These are phyloP conservation scores for Lepidurus packardi DNA, from an alignment of 1,140 invertebrate genomes.

Conservation along the genomic window DNA sequence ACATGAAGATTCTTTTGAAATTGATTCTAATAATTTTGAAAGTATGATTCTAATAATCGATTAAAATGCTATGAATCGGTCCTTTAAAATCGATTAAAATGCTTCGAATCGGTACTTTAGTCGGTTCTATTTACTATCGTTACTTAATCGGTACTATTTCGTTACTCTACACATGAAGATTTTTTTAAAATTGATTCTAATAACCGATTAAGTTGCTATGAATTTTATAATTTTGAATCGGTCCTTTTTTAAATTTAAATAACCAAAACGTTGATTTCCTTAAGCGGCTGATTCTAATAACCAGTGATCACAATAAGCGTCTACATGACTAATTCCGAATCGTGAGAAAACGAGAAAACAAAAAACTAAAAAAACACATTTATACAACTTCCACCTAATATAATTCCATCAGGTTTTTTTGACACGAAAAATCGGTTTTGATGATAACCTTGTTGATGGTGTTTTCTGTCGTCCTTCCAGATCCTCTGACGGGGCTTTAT, in stretches of 20 bases:
- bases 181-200: too few relatives aligned
- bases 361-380: constrained; percentile 9
- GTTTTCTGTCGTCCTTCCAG: constrained; percentile 33
- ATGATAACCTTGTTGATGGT: constrained; percentile 22
- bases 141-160: too few relatives aligned
- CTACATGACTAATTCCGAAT: neutral
- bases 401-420: neutral
- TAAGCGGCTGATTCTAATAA: neutral
- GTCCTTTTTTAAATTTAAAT: too few relatives aligned
- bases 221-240: neutral
- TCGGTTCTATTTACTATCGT: too few relatives aligned
- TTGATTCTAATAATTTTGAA: too few relatives aligned
- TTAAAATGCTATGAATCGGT: too few relatives aligned
- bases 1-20: too few relatives aligned
- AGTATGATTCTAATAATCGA: too few relatives aligned
- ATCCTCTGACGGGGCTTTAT: constrained; percentile 35
- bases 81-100: too few relatives aligned
- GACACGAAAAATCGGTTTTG: neutral
- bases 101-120: too few relatives aligned
- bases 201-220: neutral
- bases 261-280: neutral
- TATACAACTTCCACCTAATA: neutral
- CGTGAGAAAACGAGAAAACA: neutral
- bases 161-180: too few relatives aligned
- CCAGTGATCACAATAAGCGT: neutral